These are phyloP conservation scores for Astreopora myriophthalma DNA, from an alignment of 64 coral and sea anemone species.

Conservation along the genomic window DNA sequence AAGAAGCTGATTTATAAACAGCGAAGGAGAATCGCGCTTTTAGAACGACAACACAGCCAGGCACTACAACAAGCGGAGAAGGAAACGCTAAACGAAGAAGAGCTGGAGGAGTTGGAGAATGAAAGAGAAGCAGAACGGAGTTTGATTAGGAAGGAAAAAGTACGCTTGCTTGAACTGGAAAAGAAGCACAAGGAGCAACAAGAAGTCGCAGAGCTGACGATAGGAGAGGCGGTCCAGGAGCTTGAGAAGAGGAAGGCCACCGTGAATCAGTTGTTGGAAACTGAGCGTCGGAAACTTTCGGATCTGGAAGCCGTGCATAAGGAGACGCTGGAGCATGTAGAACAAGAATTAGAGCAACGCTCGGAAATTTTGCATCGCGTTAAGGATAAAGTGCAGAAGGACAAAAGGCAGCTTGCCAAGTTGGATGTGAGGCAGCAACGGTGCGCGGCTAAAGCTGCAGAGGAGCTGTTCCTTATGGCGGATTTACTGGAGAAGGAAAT, in stretches of 20 bases:
- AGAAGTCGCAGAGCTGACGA: conserved; percentile 90
- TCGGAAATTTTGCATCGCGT: conserved; percentile 94
- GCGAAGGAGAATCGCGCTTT: conserved; percentile 80
- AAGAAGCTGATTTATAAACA: conserved; percentile 98
- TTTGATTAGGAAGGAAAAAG: conserved; percentile 95
- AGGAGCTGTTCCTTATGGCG: conserved; percentile 96
- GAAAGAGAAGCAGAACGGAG: conserved; percentile 97
- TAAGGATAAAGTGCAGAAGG: conserved; percentile 95
- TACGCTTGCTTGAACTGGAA: conserved; percentile 92
- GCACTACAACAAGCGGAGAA: conserved; percentile 98
- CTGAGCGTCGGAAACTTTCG: conserved; percentile 75
- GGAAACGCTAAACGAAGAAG: conserved; percentile 96
- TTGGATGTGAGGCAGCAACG: conserved; percentile 94
- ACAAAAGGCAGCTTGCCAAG: conserved; percentile 89
- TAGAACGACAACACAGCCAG: conserved; percentile 96
- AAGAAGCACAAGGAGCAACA: conserved; percentile 99
- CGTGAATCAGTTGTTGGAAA: conserved; percentile 84
- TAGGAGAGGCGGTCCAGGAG: conserved; percentile 90
- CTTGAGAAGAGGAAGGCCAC: conserved; percentile 83
- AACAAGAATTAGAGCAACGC: conserved; percentile 83
- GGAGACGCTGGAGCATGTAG: conserved; percentile 92
- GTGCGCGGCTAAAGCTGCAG: conserved; percentile 89
- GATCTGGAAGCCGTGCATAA: conserved; percentile 94
- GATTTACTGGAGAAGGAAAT: conserved; percentile 97
- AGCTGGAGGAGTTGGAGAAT: conserved; percentile 95